Percentiles rank a stretch among this genome's conserved stretches.
These are phyloP conservation scores for Stenodera caucasica DNA, from an alignment of 2,888 invertebrate genomes.

Conservation along the genomic window DNA sequence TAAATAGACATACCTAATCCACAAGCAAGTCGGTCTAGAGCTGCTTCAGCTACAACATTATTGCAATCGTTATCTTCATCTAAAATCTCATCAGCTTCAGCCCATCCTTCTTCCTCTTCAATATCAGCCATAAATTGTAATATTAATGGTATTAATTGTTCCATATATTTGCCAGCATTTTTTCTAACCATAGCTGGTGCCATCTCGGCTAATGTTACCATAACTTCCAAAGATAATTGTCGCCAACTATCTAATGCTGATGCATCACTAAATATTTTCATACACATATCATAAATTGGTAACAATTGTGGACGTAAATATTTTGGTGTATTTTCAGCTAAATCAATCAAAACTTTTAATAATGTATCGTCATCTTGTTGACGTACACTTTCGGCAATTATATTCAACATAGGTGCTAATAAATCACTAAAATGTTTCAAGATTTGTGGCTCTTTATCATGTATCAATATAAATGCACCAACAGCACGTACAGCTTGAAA, in stretches of 20 bases:
- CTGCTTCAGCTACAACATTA: slow-evolving; percentile 94
- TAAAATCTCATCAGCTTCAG: slow-evolving; percentile 79
- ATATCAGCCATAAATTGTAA: slow-evolving; percentile 94
- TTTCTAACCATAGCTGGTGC: slow-evolving; percentile 97
- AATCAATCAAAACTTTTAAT: slow-evolving; percentile 89
- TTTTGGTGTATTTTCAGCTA: slow-evolving; percentile 92
- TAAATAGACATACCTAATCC: slow-evolving; percentile 72
- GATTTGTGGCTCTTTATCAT: slow-evolving; percentile 91
- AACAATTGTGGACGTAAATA: slow-evolving; percentile 86
- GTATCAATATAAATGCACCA: slow-evolving; percentile 85
- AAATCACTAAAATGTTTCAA: slow-evolving; percentile 87
- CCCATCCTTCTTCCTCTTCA: slow-evolving; percentile 90
- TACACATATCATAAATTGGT: slow-evolving; percentile 82
- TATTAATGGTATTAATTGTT: slow-evolving; percentile 78
- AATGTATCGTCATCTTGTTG: slow-evolving; percentile 87
- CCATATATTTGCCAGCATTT: slow-evolving; percentile 81
- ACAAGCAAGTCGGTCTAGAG: slow-evolving; percentile 95
- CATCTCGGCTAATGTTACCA: slow-evolving; percentile 83
- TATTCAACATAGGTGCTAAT: slow-evolving; percentile 75
- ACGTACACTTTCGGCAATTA: slow-evolving; percentile 79
- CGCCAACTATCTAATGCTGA: slow-evolving; percentile 80
- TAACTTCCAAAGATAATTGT: slow-evolving; percentile 86
- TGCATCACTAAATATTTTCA: slow-evolving; percentile 77
- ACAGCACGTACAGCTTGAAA: slow-evolving; percentile 83
- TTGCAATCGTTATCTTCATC: slow-evolving; percentile 96